Evolutionary conservation across 2,113 vertebrate genomes (phyloP).

Genomic region (Tenebrosternarchus preto): DNA sequence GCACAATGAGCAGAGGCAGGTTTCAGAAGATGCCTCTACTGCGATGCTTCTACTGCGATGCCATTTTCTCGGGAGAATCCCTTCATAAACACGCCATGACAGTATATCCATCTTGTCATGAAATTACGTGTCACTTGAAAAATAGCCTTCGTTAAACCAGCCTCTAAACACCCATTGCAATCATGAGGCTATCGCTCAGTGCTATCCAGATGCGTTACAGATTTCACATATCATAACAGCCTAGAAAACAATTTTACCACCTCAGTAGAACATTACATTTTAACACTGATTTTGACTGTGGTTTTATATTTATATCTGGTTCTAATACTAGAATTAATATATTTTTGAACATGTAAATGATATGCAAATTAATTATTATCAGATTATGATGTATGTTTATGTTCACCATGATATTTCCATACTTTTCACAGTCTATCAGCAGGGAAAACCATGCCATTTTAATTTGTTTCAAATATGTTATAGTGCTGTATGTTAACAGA

Average conservation of each 20-base stretch:
- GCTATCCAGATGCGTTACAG: conserved; percentile 45
- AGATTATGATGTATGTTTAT: too few relatives aligned
- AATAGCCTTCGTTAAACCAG: conserved; percentile 58
- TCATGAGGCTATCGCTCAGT: conserved; percentile 50
- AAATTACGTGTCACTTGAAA: conserved; percentile 56
- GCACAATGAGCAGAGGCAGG: not conserved
- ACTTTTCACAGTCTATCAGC: too few relatives aligned
- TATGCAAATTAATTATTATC: too few relatives aligned
- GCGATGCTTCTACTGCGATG: conserved; percentile 18
- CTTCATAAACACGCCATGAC: conserved; percentile 55
- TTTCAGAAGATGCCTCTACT: conserved; percentile 21
- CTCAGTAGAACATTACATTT: conserved; percentile 28
- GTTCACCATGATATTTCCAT: too few relatives aligned
- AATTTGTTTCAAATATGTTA: too few relatives aligned
- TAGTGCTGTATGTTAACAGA: too few relatives aligned
- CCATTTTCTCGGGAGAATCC: conserved; percentile 48
- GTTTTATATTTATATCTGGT: conserved; percentile 18
- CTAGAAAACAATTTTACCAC: conserved; percentile 30
- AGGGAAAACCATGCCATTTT: too few relatives aligned
- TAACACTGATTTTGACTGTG: conserved; percentile 13
- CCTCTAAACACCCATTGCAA: conserved; percentile 57
- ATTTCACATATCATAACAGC: conserved; percentile 43
- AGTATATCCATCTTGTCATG: conserved; percentile 57
- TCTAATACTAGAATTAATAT: too few relatives aligned
- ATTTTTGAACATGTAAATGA: too few relatives aligned